These are phyloP conservation scores for Hystrix cristata DNA, from an alignment of 2,113 vertebrate genomes.

Conservation along the genomic window DNA sequence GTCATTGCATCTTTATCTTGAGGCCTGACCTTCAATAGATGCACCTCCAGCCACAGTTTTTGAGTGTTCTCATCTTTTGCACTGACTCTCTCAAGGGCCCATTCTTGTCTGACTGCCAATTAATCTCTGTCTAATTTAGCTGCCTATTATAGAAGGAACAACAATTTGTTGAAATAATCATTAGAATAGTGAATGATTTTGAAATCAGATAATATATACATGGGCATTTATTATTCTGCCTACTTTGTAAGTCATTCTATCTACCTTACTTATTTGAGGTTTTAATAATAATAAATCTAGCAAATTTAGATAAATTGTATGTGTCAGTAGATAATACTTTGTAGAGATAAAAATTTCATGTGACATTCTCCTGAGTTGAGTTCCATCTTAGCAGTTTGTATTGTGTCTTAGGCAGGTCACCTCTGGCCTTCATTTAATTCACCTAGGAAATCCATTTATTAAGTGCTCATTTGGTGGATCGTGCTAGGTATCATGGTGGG, in stretches of 20 bases:
- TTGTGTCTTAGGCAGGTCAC: neutral
- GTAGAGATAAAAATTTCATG: neutral
- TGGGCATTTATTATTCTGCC: neutral
- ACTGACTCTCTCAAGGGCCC: neutral
- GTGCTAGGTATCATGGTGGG: neutral
- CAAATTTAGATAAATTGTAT: neutral
- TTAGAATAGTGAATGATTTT: neutral
- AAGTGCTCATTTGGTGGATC: neutral
- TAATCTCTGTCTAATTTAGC: neutral
- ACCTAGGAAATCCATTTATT: neutral
- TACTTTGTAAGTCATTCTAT: neutral
- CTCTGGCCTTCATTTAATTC: neutral
- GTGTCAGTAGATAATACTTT: neutral
- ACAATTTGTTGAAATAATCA: neutral
- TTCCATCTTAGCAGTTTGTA: neutral
- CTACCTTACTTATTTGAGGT: neutral
- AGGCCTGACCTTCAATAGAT: neutral
- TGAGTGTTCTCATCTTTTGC: no score
- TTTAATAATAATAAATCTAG: neutral
- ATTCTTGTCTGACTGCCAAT: neutral
- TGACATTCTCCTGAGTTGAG: neutral
- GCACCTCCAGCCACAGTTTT: neutral
- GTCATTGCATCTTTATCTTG: neutral
- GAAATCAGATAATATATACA: neutral
- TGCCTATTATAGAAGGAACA: neutral